Conservation (phyloP, 2,113 vertebrate species). For the Phrynosoma blainvillii region DNA sequence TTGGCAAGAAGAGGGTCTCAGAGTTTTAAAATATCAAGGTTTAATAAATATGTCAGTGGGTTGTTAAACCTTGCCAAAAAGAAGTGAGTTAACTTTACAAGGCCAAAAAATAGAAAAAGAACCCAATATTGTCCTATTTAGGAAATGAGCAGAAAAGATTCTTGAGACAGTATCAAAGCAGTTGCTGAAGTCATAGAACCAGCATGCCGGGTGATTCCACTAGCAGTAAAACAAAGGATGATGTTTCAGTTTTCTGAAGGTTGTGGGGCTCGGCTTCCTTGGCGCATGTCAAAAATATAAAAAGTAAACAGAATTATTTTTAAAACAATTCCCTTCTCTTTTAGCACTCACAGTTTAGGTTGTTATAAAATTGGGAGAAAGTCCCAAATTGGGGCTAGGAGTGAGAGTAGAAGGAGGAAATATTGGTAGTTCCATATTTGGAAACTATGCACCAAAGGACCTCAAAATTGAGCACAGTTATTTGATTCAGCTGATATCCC, state of each 20-base stretch:
- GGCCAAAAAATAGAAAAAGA: background rate
- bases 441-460: background rate
- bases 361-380: background rate
- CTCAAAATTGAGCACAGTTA: background rate
- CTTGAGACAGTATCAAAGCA: background rate
- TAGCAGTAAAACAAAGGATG: background rate
- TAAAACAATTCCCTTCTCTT: background rate
- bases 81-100: background rate
- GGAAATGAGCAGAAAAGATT: background rate
- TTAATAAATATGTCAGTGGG: background rate
- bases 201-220: background rate
- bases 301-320: background rate
- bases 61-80: conserved; percentile 26
- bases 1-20: conserved; percentile 15
- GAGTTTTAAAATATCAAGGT: conserved; percentile 1
- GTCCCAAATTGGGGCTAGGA: background rate
- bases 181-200: background rate
- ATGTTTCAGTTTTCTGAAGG: background rate
- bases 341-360: background rate
- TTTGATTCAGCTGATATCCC: background rate
- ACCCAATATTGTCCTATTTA: background rate
- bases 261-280: background rate
- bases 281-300: background rate
- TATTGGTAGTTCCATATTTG: background rate
- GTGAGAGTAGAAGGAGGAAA: background rate